phyloP scores from a whole-genome alignment of 2,797 vertebrate genomes.

The Austrolebias charrua region DNA sequence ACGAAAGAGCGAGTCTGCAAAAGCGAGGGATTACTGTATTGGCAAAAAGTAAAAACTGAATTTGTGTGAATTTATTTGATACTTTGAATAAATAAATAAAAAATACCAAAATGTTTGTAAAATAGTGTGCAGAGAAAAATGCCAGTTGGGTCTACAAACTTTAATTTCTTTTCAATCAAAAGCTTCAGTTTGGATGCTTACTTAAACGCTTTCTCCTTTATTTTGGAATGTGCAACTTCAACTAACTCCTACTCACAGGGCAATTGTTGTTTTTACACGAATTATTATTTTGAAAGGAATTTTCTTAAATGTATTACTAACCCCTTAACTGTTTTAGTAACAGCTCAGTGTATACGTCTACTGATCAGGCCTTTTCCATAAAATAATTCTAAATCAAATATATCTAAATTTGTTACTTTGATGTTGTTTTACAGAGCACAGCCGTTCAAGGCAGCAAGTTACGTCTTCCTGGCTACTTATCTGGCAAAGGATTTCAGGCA shows the following conservation, averaged over 20 bases:
- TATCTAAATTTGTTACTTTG: constrained; percentile 11
- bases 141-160: constrained; percentile 64
- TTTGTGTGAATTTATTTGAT: not conserved
- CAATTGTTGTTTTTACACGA: not conserved
- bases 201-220: constrained; percentile 21
- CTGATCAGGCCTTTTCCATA: not conserved
- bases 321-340: not conserved
- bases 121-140: constrained; percentile 21
- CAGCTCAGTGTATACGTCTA: not conserved
- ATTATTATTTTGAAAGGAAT: not conserved
- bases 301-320: constrained; percentile 12
- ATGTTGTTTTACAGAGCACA: constrained; percentile 79
- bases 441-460: constrained; percentile 96
- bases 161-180: constrained; percentile 27
- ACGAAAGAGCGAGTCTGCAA: no score
- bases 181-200: constrained; percentile 23
- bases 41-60: not conserved
- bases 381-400: not conserved
- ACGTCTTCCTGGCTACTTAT: constrained; percentile 95
- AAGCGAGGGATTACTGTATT: no score
- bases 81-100: not conserved
- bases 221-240: constrained; percentile 16
- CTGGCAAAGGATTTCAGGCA: constrained; percentile 95
- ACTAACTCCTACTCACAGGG: constrained; percentile 32
- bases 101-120: not conserved